phyloP scores from a whole-genome alignment of 2,797 vertebrate species.

The Chelon auratus region DNA sequence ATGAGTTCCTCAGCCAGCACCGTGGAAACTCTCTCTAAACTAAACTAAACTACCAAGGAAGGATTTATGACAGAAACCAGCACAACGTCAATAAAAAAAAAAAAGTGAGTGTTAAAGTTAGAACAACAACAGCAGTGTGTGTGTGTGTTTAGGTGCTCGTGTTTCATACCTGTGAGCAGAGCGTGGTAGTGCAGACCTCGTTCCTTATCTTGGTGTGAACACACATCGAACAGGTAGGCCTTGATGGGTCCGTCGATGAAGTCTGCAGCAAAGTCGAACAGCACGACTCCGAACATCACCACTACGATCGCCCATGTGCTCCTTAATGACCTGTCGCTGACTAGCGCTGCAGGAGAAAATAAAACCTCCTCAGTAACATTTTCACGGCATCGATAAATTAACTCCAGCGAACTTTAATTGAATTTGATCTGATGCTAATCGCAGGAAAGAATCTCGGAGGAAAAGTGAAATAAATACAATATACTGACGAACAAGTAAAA shows the following conservation, averaged over 20 bases:
- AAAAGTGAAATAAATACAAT: background rate
- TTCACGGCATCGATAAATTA: background rate
- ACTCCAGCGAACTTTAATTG: too few species aligned
- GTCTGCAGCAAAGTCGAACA: conserved; percentile 98
- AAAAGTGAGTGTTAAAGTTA: background rate
- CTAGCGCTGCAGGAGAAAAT: conserved; percentile 80
- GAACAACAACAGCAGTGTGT: too few species aligned
- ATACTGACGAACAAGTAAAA: too few species aligned
- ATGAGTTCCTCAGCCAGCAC: background rate
- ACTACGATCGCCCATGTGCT: conserved; percentile 89
- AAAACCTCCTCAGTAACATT: background rate
- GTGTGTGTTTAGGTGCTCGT: background rate
- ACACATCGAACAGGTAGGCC: conserved; percentile 98
- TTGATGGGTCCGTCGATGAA: conserved; percentile 99
- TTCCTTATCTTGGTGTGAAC: conserved; percentile 93
- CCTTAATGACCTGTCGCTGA: conserved; percentile 74
- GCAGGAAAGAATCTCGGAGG: conserved; percentile 1
- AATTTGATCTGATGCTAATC: background rate
- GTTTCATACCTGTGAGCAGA: conserved; percentile 92
- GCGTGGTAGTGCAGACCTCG: conserved; percentile 96
- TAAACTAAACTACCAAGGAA: background rate
- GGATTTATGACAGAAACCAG: background rate
- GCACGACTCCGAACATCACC: conserved; percentile 95
- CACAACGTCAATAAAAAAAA: background rate
- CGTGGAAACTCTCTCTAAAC: too few species aligned